Conservation (phyloP, 2,113 vertebrate genomes). For the Pungitius pungitius region DNA sequence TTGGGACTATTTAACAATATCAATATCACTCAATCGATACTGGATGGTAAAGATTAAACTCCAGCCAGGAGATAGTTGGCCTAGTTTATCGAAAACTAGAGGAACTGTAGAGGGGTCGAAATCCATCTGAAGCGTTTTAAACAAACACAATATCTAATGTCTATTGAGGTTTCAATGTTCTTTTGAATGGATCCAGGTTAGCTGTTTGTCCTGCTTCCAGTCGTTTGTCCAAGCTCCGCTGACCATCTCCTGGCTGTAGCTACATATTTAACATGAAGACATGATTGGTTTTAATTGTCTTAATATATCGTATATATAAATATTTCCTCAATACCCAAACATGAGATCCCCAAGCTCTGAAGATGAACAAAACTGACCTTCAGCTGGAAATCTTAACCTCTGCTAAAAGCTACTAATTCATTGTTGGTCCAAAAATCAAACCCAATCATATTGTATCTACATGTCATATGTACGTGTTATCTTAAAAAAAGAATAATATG, state of each 20-base stretch:
- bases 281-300: not conserved
- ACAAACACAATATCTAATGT: not conserved
- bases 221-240: not conserved
- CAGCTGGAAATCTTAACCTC: not conserved
- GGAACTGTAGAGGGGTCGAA: not conserved
- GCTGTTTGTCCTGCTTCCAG: not conserved
- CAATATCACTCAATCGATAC: not conserved
- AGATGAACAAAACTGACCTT: slow-evolving; percentile 1
- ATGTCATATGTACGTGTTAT: not conserved
- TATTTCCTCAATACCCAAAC: too few relatives aligned
- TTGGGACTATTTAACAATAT: not conserved
- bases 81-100: not conserved
- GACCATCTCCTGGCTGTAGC: not conserved
- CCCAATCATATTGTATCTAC: not conserved
- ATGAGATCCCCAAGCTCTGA: too few relatives aligned
- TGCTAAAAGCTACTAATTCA: not conserved
- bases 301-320: too few relatives aligned
- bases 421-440: not conserved
- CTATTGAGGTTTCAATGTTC: not conserved
- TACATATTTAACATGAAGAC: not conserved
- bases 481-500: not conserved
- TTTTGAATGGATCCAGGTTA: not conserved
- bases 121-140: not conserved
- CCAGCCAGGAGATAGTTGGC: not conserved
- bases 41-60: not conserved